Evolutionary conservation across 2,797 vertebrate genomes (phyloP), one percentile per base, ranked within the genome.

Genomic region (Phyllotis vaccarum): DNA sequence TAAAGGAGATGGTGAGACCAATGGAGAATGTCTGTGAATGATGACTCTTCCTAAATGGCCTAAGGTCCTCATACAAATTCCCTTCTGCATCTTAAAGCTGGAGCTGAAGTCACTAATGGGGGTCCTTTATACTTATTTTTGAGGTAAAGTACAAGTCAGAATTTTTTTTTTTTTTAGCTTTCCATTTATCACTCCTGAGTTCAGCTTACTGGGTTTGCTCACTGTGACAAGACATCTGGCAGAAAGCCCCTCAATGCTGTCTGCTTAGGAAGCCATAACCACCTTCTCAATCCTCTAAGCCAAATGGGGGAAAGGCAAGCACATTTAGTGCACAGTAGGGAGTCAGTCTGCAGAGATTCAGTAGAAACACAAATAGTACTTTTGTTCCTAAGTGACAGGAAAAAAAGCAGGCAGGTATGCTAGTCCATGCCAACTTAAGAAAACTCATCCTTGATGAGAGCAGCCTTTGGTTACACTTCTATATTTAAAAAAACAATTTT

Each of bases 291-390:
- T 10, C 60, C 68, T 74, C 70, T 11, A 56, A 82, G 66, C 89
- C 80, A 74, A 94, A 72, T 58, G 54, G n/a, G 78, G 27, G 83
- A 83, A 40, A 70, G 54, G 11, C 4, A 72, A 37, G 82, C 62
- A 78, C 62, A 95, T 95, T 96, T 97, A 93, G 96, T 85, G 90
- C 87, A 96, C 95, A 43, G 94, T 40, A 93, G 90, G 96, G 80
- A 64, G 58, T 96, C 85, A 79, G 88, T 94, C 94, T 94, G 82
- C 88, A 87, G 27, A 52, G 72, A 86, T 56, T 46, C 9, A 46
- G 70, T 0, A 87, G 7, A 95, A 94, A 96, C 70, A 97, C 92
- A 97, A 85, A 95, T 91, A 70, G 16, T 76, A 78, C 27, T 64
- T 94, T 91, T 86, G 31, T 91, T n/a, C 64, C 13, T 68, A 31